Percentiles rank a stretch among this genome's conserved stretches.
These are phyloP conservation scores for Anguilla megastoma DNA, from an alignment of 2,797 vertebrate species.

Conservation along the genomic window DNA sequence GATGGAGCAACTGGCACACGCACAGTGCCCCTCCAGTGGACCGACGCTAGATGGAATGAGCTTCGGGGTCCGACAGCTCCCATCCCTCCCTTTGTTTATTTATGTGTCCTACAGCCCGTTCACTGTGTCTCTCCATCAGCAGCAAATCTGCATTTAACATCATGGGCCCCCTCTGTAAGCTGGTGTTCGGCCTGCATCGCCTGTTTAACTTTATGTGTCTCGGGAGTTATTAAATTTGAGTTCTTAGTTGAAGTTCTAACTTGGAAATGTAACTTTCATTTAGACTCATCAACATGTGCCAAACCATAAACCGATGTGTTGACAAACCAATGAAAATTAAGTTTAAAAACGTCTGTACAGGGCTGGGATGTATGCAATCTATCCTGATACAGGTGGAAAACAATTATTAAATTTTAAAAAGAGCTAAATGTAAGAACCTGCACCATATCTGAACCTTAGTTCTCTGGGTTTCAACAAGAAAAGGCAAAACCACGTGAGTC, in stretches of 20 bases:
- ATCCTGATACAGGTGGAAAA: not conserved
- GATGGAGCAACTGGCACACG: conserved; percentile 35
- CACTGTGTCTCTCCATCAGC: not conserved
- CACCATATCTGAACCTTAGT: not conserved
- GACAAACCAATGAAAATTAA: not conserved
- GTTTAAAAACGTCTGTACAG: not conserved
- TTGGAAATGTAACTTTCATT: not conserved
- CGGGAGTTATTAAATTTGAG: not conserved
- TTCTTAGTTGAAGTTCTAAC: not conserved
- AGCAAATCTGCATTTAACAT: not conserved
- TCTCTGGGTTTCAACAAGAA: not conserved
- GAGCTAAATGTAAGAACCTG: not conserved
- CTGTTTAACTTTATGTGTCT: not conserved
- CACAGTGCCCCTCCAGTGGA: conserved; percentile 2
- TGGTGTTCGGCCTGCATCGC: not conserved
- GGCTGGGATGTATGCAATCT: not conserved
- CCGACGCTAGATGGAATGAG: not conserved
- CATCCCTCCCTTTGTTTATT: not conserved
- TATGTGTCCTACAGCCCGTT: not conserved
- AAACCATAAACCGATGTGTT: not conserved
- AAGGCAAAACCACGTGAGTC: not conserved
- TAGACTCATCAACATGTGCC: not conserved
- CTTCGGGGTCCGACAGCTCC: not conserved
- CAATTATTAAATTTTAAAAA: not conserved
- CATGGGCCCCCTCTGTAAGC: not conserved